A percentile compares a stretch with the other conserved stretches of the same genome.
Conservation (phyloP, 1,140 invertebrate genomes). For the Cyclargus thomasi region DNA sequence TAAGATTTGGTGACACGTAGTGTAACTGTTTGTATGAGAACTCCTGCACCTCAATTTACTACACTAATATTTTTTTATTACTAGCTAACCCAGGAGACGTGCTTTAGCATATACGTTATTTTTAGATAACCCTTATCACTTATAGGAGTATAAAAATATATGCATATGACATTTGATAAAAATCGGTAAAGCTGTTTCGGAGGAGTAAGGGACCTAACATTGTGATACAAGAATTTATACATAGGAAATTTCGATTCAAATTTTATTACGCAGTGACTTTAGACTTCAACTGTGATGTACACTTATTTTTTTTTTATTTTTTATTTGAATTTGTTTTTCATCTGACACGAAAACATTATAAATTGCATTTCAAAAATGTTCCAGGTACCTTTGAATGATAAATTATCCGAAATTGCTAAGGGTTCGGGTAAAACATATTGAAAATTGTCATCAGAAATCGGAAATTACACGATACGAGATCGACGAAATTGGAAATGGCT, state of each 20-base stretch:
- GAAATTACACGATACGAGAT: slow-evolving; percentile 50
- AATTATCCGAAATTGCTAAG: slow-evolving; percentile 25
- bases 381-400: slow-evolving; percentile 12
- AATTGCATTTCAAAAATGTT: slow-evolving; percentile 11
- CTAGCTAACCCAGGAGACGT: background rate
- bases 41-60: background rate
- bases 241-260: no score
- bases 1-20: background rate
- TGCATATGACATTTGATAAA: no score
- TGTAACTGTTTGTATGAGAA: background rate
- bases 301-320: background rate
- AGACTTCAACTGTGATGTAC: background rate
- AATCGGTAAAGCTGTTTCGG: no score
- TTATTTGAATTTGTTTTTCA: background rate
- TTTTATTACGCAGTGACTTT: no score
- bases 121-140: no score
- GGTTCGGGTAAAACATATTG: slow-evolving; percentile 39
- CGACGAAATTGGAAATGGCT: slow-evolving; percentile 49
- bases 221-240: no score
- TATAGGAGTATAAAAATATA: no score
- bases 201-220: no score
- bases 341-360: background rate
- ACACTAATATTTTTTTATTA: background rate
- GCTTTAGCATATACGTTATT: no score
- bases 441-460: slow-evolving; percentile 52